These are phyloP conservation scores for Albula goreensis DNA, from an alignment of 2,113 vertebrate genomes.

Conservation along the genomic window DNA sequence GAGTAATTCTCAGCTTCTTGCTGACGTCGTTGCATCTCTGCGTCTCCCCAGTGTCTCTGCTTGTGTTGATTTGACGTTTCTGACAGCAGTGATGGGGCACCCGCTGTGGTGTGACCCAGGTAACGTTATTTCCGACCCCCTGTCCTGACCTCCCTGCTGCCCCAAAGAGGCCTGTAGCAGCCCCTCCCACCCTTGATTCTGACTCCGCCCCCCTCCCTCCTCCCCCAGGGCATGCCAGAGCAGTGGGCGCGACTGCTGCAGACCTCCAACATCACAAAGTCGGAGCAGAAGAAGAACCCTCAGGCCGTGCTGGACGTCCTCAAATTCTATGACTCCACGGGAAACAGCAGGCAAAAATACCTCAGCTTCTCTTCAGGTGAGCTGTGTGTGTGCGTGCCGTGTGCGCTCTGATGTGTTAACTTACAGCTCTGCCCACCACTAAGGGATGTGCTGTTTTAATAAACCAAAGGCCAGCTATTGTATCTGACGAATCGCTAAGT, in stretches of 20 bases:
- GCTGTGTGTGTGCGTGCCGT: constrained; percentile 1
- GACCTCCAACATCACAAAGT: constrained; percentile 97
- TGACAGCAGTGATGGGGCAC: background rate
- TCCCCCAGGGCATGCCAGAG: constrained; percentile 90
- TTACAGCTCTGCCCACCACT: too few relatives aligned
- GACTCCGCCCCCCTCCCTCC: constrained; percentile 8
- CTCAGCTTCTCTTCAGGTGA: constrained; percentile 93
- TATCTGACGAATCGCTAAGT: too few relatives aligned
- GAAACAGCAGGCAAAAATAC: constrained; percentile 94
- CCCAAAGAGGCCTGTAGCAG: background rate
- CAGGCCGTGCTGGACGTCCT: constrained; percentile 95
- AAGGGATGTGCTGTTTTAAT: too few relatives aligned
- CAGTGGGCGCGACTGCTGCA: constrained; percentile 95
- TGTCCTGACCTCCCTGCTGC: background rate
- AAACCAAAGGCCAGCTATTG: too few relatives aligned
- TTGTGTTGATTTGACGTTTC: background rate
- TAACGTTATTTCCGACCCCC: constrained; percentile 1
- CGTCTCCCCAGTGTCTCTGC: background rate
- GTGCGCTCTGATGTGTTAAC: too few relatives aligned
- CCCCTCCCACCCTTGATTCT: background rate
- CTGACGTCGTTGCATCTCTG: background rate
- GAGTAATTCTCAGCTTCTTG: background rate
- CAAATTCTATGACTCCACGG: constrained; percentile 96
- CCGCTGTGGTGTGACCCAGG: background rate
- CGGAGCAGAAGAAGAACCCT: constrained; percentile 98